Evolutionary conservation across 2,113 vertebrate genomes (phyloP), one percentile per base, ranked within the genome.

Genomic region (Channa argus): DNA sequence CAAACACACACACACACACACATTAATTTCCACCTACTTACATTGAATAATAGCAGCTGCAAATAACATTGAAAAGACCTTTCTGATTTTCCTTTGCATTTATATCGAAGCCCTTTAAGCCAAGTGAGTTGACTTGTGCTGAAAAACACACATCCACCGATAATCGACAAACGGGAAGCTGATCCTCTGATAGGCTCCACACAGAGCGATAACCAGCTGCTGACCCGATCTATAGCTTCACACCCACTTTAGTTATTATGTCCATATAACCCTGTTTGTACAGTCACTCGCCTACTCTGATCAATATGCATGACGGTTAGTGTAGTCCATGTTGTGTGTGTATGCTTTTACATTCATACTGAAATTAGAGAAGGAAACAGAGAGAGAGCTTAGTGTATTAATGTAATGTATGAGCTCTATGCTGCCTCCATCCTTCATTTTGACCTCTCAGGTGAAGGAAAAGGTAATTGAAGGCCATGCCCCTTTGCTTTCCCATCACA

Each of bases 41-140:
- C 11, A 5, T 5, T 11, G 63, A 38, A 71, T 77, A 73, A 78
- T 63, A 64, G 69, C 76, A 63, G 81, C 73, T 47, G 37, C 41
- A 64, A 13, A 79, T 92, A 88, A 92, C 87, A 92, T 90, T 90
- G 88, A 85, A 12, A 83, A 91, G 78, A 84, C 88, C 80, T 90
- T 77, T 51, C 37, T 61, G 53, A 38, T 45, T 76, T 51, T 63
- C 64, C 34, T n/a, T 38, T 59, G 56, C 53, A 3, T 74, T 37
- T 11, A 14, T 58, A 43, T 44, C 12, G n/a, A 11, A 47, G 50
- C 41, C 0, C 41, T 63, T 36, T 49, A 41, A 49, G 7, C 47
- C 5, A 51, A 46, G 45, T 73, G 10, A 44, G 47, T 83, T 70
- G 6, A 39, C 52, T 52, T 65, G 6, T 52, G 1, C 45, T 8